These are phyloP conservation scores for Cydia splendana DNA, from an alignment of 1,140 invertebrate genomes.

Conservation along the genomic window DNA sequence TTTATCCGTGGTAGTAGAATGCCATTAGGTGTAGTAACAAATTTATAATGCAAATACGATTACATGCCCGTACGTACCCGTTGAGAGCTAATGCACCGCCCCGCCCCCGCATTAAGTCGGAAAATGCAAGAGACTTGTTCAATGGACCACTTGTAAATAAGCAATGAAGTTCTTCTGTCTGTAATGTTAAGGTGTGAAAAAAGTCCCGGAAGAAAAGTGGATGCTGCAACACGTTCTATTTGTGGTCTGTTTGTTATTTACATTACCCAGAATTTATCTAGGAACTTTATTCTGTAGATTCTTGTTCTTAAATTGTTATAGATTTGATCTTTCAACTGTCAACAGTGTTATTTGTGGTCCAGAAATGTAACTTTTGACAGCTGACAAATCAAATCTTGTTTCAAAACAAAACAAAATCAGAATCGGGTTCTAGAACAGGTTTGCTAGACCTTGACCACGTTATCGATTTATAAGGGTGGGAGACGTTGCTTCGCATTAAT, in stretches of 20 bases:
- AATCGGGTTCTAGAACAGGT: no score
- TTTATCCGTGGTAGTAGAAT: constrained; percentile 60
- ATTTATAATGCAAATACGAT: constrained; percentile 78
- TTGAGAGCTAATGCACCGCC: constrained; percentile 69
- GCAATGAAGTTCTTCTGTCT: constrained; percentile 14
- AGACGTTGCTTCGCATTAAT: no score
- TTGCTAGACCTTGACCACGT: no score
- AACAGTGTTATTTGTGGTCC: no score
- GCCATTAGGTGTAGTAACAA: constrained; percentile 67
- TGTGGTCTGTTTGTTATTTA: neutral
- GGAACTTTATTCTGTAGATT: no score
- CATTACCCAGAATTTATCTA: neutral
- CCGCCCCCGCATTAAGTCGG: constrained; percentile 67
- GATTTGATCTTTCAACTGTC: no score
- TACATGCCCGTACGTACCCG: constrained; percentile 56
- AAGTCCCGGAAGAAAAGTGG: neutral
- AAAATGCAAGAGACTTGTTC: constrained; percentile 60
- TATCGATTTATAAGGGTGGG: no score
- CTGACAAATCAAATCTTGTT: no score
- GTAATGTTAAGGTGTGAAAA: constrained; percentile 4
- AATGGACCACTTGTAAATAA: constrained; percentile 14
- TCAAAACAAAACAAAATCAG: no score
- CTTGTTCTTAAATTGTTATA: no score
- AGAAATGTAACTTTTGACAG: no score
- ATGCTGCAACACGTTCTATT: neutral